phyloP scores from a whole-genome alignment of 2,797 vertebrate species.

The Gymnopithys bicolor region DNA sequence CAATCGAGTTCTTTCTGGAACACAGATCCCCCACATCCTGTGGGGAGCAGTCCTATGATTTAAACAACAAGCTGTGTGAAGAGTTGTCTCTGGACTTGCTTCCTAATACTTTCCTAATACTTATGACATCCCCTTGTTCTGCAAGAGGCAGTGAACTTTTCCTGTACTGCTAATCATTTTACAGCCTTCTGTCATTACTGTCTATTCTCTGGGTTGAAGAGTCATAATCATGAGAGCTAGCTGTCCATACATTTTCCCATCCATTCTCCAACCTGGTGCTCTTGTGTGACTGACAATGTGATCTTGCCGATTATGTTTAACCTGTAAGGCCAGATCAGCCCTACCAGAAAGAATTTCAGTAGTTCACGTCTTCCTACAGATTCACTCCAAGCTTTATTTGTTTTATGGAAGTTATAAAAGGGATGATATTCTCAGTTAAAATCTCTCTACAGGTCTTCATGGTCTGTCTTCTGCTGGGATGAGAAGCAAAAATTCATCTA shows the following conservation, averaged over 20 bases:
- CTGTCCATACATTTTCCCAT: not conserved
- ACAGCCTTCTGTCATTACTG: not conserved
- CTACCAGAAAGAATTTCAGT: not conserved
- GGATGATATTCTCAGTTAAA: not conserved
- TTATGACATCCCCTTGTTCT: not conserved
- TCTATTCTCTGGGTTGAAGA: not conserved
- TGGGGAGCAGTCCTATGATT: not conserved
- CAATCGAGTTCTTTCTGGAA: not conserved
- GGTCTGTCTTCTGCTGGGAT: not conserved
- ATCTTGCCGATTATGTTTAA: not conserved
- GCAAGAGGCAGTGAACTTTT: not conserved
- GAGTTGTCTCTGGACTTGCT: not conserved
- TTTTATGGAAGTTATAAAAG: not conserved
- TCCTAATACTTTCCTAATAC: not conserved
- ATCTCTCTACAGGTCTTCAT: not conserved
- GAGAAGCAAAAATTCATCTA: not conserved
- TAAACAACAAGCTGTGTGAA: not conserved
- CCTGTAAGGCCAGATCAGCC: not conserved
- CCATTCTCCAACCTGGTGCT: not conserved
- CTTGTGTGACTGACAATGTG: not conserved
- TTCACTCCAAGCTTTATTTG: not conserved
- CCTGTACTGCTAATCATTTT: not conserved
- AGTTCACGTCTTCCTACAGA: not conserved
- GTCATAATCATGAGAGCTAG: not conserved
- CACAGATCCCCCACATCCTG: constrained; percentile 14